Percentiles rank a stretch among this genome's conserved stretches.
phyloP scores from a whole-genome alignment of 1,140 invertebrate genomes.

The Caerostris extrusa region DNA sequence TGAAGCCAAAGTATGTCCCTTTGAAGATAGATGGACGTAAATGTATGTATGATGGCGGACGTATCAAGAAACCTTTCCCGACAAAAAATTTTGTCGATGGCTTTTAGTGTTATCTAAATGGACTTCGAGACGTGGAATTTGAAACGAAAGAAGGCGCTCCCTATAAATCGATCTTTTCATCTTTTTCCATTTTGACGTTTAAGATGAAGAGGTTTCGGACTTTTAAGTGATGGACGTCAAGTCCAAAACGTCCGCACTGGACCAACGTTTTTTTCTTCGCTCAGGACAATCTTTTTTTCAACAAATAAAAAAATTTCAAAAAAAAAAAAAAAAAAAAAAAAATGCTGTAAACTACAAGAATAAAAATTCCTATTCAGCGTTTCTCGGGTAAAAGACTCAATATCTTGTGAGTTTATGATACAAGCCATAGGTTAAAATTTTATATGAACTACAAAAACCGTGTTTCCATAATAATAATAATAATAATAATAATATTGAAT shows the following conservation, averaged over 20 bases:
- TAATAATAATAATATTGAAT: no score
- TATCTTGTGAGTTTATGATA: no score
- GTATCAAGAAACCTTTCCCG: constrained; percentile 38
- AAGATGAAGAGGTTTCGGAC: constrained; percentile 73
- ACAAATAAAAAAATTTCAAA: background rate
- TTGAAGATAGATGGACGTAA: constrained; percentile 61
- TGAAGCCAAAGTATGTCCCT: constrained; percentile 49
- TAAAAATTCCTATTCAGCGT: background rate
- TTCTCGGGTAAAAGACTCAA: no score
- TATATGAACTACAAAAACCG: no score
- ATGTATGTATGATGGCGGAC: constrained; percentile 55
- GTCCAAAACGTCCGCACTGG: constrained; percentile 10
- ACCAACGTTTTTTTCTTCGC: background rate
- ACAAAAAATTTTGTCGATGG: constrained; percentile 69
- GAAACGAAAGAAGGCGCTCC: constrained; percentile 64
- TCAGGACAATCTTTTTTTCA: background rate
- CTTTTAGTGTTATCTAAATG: constrained; percentile 77
- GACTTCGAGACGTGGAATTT: constrained; percentile 66
- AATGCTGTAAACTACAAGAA: background rate
- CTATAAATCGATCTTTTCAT: constrained; percentile 75
- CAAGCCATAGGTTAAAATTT: no score
- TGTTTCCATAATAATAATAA: no score
- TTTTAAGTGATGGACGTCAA: constrained; percentile 62
- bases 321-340: no score
- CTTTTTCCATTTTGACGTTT: constrained; percentile 71